phyloP scores from a whole-genome alignment of 1,140 invertebrate genomes.

The Neodiprion virginianus region DNA sequence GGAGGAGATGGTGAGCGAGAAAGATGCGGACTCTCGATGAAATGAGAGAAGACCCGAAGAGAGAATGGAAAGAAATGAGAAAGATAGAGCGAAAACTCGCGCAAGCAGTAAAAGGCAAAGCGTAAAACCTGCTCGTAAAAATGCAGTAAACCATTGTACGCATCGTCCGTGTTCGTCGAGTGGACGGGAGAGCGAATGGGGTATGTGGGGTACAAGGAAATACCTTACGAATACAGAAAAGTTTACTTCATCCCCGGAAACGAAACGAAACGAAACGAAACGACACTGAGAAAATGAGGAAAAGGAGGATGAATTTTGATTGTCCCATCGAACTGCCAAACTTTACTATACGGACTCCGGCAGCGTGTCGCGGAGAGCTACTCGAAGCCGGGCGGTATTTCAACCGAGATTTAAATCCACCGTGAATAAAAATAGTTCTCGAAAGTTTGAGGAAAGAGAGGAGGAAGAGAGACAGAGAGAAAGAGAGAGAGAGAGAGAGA shows the following conservation, averaged over 20 bases:
- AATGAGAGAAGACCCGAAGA: background rate
- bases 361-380: too few species aligned
- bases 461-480: background rate
- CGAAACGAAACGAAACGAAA: too few species aligned
- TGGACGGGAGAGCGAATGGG: background rate
- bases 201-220: background rate
- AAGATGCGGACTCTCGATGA: background rate
- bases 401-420: too few species aligned
- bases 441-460: background rate
- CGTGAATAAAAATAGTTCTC: background rate
- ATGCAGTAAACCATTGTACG: constrained; percentile 7
- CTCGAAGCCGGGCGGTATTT: too few species aligned
- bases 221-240: too few species aligned
- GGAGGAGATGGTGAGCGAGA: background rate
- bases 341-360: too few species aligned
- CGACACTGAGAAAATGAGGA: too few species aligned
- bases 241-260: too few species aligned
- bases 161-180: background rate
- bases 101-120: background rate
- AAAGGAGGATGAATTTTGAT: too few species aligned
- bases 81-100: constrained; percentile 4
- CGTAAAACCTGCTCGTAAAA: constrained; percentile 14
- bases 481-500: background rate
- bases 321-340: too few species aligned
- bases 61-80: background rate